Conservation (phyloP, 2,888 invertebrate genomes). For the Teleiodes luculella region DNA sequence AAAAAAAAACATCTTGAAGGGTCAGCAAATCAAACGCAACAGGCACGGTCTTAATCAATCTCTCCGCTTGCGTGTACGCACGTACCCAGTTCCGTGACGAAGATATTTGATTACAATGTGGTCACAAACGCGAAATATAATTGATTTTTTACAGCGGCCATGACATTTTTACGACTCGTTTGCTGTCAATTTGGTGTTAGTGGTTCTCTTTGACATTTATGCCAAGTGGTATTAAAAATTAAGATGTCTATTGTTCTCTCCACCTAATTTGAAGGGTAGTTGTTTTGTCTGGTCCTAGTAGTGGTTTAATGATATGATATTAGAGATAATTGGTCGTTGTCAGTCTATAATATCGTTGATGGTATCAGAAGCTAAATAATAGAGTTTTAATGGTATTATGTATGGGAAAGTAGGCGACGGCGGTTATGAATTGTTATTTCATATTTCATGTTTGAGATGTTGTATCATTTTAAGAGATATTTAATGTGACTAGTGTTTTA, state of each 20-base stretch:
- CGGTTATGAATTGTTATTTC: neutral
- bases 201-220: constrained; percentile 20
- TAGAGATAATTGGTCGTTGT: neutral
- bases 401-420: neutral
- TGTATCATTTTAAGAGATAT: neutral
- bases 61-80: neutral
- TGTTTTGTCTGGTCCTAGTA: neutral
- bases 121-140: constrained; percentile 8
- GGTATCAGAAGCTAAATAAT: neutral
- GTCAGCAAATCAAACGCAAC: neutral
- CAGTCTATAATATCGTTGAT: neutral
- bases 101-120: constrained; percentile 4
- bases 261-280: neutral
- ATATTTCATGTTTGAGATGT: neutral
- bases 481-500: no score
- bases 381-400: neutral
- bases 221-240: constrained; percentile 18
- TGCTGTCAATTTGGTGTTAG: neutral
- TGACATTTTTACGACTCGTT: constrained; percentile 17
- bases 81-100: neutral
- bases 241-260: constrained; percentile 3
- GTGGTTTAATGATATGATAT: neutral
- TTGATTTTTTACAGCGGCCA: constrained; percentile 10
- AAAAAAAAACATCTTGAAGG: neutral
- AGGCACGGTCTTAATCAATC: neutral